Evolutionary conservation across 2,888 invertebrate species (phyloP).

Genomic region (Mesochorus sp.): DNA sequence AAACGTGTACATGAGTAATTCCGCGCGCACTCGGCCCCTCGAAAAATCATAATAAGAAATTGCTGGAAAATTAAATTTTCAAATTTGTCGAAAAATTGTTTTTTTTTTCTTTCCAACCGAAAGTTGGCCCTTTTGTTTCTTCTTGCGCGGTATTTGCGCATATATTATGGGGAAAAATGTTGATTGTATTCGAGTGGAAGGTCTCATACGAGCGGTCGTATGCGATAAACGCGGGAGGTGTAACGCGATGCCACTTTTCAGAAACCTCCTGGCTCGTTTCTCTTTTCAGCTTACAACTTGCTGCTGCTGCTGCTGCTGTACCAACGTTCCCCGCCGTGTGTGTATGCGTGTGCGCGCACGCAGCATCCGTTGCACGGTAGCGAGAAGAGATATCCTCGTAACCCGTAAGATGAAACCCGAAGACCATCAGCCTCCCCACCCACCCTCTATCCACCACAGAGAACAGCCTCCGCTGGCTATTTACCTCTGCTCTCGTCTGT

Average conservation of each 20-base stretch:
- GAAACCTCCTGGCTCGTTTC: slow-evolving; percentile 60
- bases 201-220: too few species aligned
- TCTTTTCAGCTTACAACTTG: slow-evolving; percentile 57
- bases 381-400: slow-evolving; percentile 72
- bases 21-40: slow-evolving; percentile 14
- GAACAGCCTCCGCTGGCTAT: slow-evolving; percentile 24
- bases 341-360: slow-evolving; percentile 12
- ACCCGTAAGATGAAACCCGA: slow-evolving; percentile 74
- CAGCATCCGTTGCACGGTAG: slow-evolving; percentile 65
- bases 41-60: too few species aligned
- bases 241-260: slow-evolving; percentile 67
- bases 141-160: too few species aligned
- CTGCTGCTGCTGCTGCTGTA: slow-evolving; percentile 30
- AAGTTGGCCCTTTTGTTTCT: too few species aligned
- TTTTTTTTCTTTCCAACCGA: too few species aligned
- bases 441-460: slow-evolving; percentile 9
- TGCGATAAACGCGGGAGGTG: slow-evolving; percentile 64
- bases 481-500: neutral
- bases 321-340: slow-evolving; percentile 3
- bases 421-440: slow-evolving; percentile 43
- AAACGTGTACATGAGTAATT: neutral
- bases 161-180: too few species aligned
- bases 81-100: too few species aligned
- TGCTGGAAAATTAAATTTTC: too few species aligned
- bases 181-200: too few species aligned